Conservation (phyloP, 1,140 invertebrate species). For the Euglossa dilemma region DNA sequence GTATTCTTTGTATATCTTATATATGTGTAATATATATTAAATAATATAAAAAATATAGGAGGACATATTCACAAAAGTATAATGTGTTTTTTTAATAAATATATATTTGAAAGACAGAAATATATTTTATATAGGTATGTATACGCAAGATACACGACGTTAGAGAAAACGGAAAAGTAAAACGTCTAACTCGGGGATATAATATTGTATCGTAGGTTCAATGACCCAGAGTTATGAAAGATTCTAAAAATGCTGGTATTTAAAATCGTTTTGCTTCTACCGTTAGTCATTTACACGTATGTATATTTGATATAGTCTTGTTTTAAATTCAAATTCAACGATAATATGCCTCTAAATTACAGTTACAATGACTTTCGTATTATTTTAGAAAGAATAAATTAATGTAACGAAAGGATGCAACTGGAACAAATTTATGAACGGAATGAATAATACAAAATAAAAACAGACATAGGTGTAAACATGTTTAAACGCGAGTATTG, state of each 20-base stretch:
- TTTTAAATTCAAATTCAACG: background rate
- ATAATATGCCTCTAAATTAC: background rate
- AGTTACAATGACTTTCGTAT: too few relatives aligned
- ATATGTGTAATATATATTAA: too few relatives aligned
- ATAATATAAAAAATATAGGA: too few relatives aligned
- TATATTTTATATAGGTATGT: background rate
- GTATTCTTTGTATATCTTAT: too few relatives aligned
- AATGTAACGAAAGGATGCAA: background rate
- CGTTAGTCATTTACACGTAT: background rate
- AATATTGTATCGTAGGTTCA: background rate
- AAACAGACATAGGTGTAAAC: too few relatives aligned
- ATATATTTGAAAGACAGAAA: background rate
- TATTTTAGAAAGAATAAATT: background rate
- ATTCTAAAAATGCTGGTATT: constrained; percentile 7
- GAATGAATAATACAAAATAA: background rate
- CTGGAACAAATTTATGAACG: background rate
- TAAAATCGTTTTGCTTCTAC: background rate
- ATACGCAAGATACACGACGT: background rate
- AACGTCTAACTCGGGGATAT: constrained; percentile 5
- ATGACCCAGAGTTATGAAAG: constrained; percentile 4
- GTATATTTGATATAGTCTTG: background rate
- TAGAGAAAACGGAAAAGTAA: background rate
- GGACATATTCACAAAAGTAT: too few relatives aligned
- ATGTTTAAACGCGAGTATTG: background rate
- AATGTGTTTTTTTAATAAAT: background rate